Evolutionary conservation across 2,797 vertebrate genomes (phyloP), one percentile per base, ranked within the genome.

Genomic region (Dermochelys coriacea): DNA sequence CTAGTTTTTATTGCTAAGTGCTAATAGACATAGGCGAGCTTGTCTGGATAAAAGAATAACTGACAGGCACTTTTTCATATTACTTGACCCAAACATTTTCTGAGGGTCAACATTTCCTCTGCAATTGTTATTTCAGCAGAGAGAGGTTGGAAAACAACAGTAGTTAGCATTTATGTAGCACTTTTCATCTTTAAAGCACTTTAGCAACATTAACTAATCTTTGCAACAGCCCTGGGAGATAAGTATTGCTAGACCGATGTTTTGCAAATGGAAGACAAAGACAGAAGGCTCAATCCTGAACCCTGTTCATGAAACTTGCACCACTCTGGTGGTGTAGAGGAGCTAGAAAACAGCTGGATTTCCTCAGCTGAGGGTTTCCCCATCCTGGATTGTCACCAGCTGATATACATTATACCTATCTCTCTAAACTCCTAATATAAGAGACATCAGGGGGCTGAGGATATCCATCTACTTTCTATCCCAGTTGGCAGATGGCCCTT

Each of bases 191-290:
- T 89, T 83, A 89, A 81, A 89, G 79, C 83, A 85, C 49, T 89
- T 93, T 89, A 85, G 55, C 41, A 89, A 79, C 55, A 82, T 85
- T 89, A 88, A 49, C 59, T 85, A 89, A 85, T 89, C 81, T 85
- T 75, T 75, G 23, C 23, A 85, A 55, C 21, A 55, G 55, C 55
- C 82, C 34, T 49, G 34, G 64, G 64, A 88, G 55, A 77, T 55
- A 88, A 92, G 88, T 92, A 85, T 64, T 85, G 55, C 87, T 87
- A 77, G 85, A 41, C 64, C 27, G 3, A 14, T n/a, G 37, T 61
- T 49, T 88, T 88, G 61, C 68, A 85, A 41, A 71, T 85, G 52
- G 77, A 64, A 55, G 80, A 50, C 55, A 75, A 31, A 75, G 21
- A 71, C 29, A 80, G 82, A 54, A 37, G 47, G 25, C 10, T 85